phyloP scores from a whole-genome alignment of 1,140 invertebrate species.

The Acyrthosiphon pisum region DNA sequence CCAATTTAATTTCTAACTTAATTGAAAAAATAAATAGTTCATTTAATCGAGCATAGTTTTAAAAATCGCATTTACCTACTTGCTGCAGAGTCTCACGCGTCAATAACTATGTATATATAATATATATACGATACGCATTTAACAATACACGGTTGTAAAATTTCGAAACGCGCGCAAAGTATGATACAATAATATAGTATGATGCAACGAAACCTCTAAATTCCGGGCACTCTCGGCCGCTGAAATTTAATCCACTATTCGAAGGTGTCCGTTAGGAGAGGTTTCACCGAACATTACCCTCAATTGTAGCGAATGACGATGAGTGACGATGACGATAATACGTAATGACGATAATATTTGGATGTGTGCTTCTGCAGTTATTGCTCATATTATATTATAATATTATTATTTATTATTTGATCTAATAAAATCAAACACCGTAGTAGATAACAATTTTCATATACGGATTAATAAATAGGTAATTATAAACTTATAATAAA shows the following conservation, averaged over 20 bases:
- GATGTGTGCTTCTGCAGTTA: neutral
- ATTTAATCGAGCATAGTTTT: neutral
- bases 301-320: neutral
- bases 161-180: neutral
- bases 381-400: neutral
- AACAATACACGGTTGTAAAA: neutral
- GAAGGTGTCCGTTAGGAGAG: too few relatives aligned
- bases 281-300: too few relatives aligned
- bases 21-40: neutral
- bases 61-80: neutral
- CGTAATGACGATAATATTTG: neutral
- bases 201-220: too few relatives aligned
- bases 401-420: neutral
- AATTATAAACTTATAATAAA: neutral
- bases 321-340: neutral
- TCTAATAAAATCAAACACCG: neutral
- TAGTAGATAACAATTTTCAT: neutral
- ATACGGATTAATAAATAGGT: neutral
- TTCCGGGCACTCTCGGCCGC: too few relatives aligned
- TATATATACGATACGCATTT: too few relatives aligned
- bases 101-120: too few relatives aligned
- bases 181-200: neutral
- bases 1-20: too few relatives aligned
- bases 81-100: too few relatives aligned
- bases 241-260: too few relatives aligned